A percentile compares a stretch with the other conserved stretches of the same genome.
Evolutionary conservation across 2,113 vertebrate genomes (phyloP).

Genomic region (Upupa epops): DNA sequence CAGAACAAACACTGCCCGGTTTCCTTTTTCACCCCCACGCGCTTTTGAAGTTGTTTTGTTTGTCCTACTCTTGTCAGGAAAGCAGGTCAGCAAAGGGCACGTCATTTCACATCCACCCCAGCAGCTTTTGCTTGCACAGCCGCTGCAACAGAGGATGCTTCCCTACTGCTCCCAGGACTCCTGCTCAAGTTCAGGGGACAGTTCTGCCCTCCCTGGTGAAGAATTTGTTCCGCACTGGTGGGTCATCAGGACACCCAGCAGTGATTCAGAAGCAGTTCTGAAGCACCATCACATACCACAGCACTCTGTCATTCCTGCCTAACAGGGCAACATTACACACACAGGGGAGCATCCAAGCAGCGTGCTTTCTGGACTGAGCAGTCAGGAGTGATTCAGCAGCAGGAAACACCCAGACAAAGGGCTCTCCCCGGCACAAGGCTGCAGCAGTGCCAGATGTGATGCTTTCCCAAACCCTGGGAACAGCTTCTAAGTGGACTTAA

Average conservation of each 20-base stretch:
- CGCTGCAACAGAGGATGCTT: fast-evolving
- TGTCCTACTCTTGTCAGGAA: background rate
- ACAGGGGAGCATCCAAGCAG: background rate
- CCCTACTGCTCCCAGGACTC: fast-evolving
- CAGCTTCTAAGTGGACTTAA: fast-evolving
- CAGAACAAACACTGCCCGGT: fast-evolving
- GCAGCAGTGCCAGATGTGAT: fast-evolving
- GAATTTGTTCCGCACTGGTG: background rate
- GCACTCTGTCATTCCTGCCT: background rate
- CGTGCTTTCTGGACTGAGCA: fast-evolving
- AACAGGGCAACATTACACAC: background rate
- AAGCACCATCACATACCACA: background rate
- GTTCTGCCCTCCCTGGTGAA: fast-evolving
- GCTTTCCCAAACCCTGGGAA: too few species aligned
- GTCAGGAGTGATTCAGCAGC: background rate
- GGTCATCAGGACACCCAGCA: background rate
- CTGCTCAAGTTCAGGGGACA: fast-evolving
- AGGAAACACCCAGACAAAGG: background rate
- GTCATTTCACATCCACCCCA: background rate
- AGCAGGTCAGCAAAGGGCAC: background rate
- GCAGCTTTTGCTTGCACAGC: background rate
- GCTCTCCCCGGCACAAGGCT: background rate
- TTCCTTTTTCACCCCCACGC: background rate
- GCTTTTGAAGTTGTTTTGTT: background rate
- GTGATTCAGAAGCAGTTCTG: background rate